phyloP scores from a whole-genome alignment of 2,797 vertebrate species.

The Apodemus agrarius region DNA sequence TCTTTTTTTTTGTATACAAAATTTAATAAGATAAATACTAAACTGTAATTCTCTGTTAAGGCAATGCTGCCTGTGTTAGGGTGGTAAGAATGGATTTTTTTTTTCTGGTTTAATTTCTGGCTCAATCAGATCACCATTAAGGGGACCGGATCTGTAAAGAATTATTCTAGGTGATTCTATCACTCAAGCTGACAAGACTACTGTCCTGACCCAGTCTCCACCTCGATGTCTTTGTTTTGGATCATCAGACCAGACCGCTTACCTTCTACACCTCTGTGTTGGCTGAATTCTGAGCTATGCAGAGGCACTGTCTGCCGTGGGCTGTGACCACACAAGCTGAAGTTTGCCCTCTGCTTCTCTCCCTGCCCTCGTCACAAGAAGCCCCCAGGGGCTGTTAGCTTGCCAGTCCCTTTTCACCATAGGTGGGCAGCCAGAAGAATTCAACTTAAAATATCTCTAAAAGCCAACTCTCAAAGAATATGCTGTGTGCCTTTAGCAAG shows the following conservation, averaged over 20 bases:
- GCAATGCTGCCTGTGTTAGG: neutral
- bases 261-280: neutral
- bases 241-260: neutral
- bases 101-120: neutral
- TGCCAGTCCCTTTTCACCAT: neutral
- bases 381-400: neutral
- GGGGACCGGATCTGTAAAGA: neutral
- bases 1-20: neutral
- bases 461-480: neutral
- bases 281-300: neutral
- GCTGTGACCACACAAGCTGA: neutral
- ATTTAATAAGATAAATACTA: neutral
- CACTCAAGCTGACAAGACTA: neutral
- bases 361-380: neutral
- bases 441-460: conserved; percentile 64
- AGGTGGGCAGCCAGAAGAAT: neutral
- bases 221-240: neutral
- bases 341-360: neutral
- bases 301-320: neutral
- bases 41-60: neutral
- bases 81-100: neutral
- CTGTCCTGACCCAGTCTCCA: neutral
- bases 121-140: neutral
- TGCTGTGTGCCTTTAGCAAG: neutral
- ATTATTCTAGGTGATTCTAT: neutral